Evolutionary conservation across 1,140 invertebrate species (phyloP).

Genomic region (Heterodera carotae): DNA sequence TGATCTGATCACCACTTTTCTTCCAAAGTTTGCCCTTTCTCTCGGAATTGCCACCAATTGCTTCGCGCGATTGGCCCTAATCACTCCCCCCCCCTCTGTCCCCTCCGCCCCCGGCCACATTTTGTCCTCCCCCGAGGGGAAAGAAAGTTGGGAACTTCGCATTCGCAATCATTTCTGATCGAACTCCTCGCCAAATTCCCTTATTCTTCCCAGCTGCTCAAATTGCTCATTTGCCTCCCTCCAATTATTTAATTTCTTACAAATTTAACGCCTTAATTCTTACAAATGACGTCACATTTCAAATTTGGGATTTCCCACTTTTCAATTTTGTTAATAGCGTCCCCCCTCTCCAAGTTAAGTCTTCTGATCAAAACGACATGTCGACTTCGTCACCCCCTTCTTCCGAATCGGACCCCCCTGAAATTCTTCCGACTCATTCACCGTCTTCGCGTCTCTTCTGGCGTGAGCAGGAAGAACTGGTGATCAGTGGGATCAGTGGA

Average conservation of each 20-base stretch:
- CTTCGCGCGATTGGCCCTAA: not conserved
- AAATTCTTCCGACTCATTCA: not conserved
- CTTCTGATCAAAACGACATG: constrained; percentile 7
- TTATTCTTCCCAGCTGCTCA: not conserved
- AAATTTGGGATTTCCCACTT: no score
- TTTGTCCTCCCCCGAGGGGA: not conserved
- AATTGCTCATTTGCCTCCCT: not conserved
- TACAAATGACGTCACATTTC: no score
- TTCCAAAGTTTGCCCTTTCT: not conserved
- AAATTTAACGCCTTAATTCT: no score
- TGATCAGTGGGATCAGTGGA: constrained; percentile 84
- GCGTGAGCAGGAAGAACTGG: constrained; percentile 75
- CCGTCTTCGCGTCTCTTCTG: constrained; percentile 50
- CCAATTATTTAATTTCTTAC: no score
- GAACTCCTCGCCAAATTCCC: no score
- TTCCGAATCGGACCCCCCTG: constrained; percentile 35
- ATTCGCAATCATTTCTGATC: no score
- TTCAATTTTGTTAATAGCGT: no score
- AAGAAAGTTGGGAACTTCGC: no score
- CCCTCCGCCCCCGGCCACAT: no score
- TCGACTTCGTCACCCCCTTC: constrained; percentile 8
- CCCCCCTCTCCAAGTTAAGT: not conserved
- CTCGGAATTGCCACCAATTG: not conserved
- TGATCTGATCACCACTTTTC: not conserved
- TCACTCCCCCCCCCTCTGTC: not conserved